Evolutionary conservation across 2,113 vertebrate genomes (phyloP), one percentile per base, ranked within the genome.

Genomic region (Capra hircus): DNA sequence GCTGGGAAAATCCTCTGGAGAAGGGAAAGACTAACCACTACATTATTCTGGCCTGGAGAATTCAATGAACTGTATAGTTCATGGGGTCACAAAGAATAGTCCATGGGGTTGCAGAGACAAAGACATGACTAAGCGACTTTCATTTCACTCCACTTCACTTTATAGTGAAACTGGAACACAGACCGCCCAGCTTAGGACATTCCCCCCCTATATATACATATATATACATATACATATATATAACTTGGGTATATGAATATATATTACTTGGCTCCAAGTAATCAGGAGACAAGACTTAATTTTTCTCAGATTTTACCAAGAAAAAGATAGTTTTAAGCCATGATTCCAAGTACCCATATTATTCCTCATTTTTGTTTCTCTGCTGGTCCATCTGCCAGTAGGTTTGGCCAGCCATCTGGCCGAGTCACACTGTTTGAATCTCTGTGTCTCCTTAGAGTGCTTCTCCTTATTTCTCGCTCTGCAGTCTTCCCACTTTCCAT

Each of bases 401-500:
- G 52, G 28, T 84, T 95, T 96, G 52, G 17, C 81, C n/a, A 94
- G 53, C 55, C 90, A 85, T 92, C n/a, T 97, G 94, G 3, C n/a
- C 52, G 45, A 95, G 40, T 87, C 28, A 87, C 6, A 52, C 15
- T 60, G 5, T 86, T 82, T 83, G 45, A 71, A 80, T 84, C 48
- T 85, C 60, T 95, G 60, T 27, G 33, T 71, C 71, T 91, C 43
- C 21, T 67, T 83, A 36, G 50, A 45, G 36, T 21, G 45, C 97
- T 90, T 90, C 36, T 77, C 88, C 40, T 94, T 86, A 27, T 11
- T 90, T 92, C 43, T 40, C 19, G 50, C 19, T 40, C 6, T 74
- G 11, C 10, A 33, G 2, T 40, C 52, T 25, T 5, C 21, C 6
- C 11, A 11, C 30, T 90, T 67, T 2, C 30, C 89, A 19, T 40